Evolutionary conservation across 2,113 vertebrate species (phyloP), one percentile per base, ranked within the genome.

Genomic region (Ammospiza caudacuta): DNA sequence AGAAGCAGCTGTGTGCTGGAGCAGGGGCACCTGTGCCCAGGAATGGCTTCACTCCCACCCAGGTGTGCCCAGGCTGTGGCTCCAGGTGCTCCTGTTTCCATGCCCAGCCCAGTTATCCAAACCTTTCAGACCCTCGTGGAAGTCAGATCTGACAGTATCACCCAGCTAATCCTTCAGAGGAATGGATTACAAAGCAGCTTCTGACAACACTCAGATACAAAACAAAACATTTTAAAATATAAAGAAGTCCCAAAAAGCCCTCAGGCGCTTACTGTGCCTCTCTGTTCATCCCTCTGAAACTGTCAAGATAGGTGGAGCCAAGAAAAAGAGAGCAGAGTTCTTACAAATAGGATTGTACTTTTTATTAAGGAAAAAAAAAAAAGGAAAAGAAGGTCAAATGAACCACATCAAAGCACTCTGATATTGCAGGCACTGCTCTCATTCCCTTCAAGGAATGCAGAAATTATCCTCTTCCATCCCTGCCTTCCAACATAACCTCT

Each of bases 331-430:
- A 81, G 57, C 62, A 73, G 87, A 77, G 43, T 28, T 83, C 43
- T 70, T 49, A 77, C 63, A 57, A 49, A 89, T 2, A 90, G 46
- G 33, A 67, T 27, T 43, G 37, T 39, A 44, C 33, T 28, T 83
- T 54, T 73, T 59, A 51, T 55, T 41, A 75, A 25, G 10, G 6
- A 2, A 6, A 24, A 19, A 43, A 37, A 55, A 37, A 55, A 62
- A 46, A 9, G 3, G 6, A 2, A 28, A 43, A 54, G 57, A 80
- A 43, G 9, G 58, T 63, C 1, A 0, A 18, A 17, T n/a, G 55
- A 94, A 86, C 24, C n/a, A 70, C 57, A 92, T 25, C 35, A 84
- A 64, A 83, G 12, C 57, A 49, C 35, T 19, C 8, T 0, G 4
- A 55, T 72, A 61, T 1, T 24, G 29, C 64, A 81, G 54, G 22